Conservation (phyloP, 2,888 invertebrate genomes). For the Thecophora atra region DNA sequence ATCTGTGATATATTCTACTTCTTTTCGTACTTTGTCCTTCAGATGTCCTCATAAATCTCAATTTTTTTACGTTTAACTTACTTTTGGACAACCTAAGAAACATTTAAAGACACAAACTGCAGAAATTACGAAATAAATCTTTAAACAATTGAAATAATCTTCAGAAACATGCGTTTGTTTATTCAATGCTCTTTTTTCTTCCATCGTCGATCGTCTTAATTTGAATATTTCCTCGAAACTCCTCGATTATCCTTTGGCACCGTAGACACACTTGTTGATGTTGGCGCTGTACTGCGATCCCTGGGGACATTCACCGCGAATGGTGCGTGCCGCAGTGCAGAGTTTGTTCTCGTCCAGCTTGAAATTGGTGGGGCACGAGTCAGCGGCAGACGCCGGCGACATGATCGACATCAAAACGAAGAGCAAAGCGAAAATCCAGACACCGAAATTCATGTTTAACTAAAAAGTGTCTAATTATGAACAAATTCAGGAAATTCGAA, state of each 20-base stretch:
- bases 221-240: slow-evolving; percentile 5
- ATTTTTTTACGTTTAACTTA: too few species aligned
- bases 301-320: slow-evolving; percentile 59
- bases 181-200: too few species aligned
- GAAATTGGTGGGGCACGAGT: slow-evolving; percentile 52
- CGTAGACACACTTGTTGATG: slow-evolving; percentile 58
- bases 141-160: not conserved
- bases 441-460: slow-evolving; percentile 55
- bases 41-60: too few species aligned
- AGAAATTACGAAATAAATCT: too few species aligned
- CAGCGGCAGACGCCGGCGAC: slow-evolving; percentile 50
- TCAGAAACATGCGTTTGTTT: slow-evolving; percentile 8
- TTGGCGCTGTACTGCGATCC: slow-evolving; percentile 52
- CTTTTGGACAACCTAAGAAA: too few species aligned
- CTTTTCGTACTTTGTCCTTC: too few species aligned
- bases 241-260: not conserved
- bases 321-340: slow-evolving; percentile 55
- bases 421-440: slow-evolving; percentile 53
- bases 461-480: too few species aligned
- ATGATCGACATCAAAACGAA: slow-evolving; percentile 54
- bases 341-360: slow-evolving; percentile 40
- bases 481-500: not conserved
- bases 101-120: too few species aligned
- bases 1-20: too few species aligned
- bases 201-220: too few species aligned